These are phyloP conservation scores for Nicator chloris DNA, from an alignment of 2,113 vertebrate species.

Conservation along the genomic window DNA sequence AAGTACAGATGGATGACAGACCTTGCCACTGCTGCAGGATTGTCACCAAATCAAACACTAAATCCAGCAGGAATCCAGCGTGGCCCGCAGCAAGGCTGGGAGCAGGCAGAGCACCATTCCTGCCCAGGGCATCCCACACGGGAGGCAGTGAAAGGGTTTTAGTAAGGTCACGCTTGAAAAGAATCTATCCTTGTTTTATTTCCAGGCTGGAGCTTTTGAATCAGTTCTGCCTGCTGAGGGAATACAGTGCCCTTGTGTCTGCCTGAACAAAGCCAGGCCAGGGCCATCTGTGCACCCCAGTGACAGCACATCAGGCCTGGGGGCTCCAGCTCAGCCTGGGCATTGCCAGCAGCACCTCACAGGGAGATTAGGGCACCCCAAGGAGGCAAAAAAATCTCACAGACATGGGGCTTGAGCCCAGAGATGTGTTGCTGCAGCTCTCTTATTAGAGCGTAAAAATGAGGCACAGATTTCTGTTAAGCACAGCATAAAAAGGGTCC, in stretches of 20 bases:
- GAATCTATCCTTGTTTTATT: slow-evolving; percentile 20
- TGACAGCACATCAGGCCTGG: not conserved
- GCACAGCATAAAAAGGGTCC: not conserved
- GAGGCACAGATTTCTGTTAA: not conserved
- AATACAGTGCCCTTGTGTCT: not conserved
- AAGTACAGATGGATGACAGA: not conserved
- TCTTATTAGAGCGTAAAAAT: not conserved
- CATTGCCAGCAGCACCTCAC: fast-evolving
- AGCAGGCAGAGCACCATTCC: not conserved
- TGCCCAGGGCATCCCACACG: not conserved
- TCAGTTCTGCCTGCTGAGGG: slow-evolving; percentile 6
- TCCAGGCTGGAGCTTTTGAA: slow-evolving; percentile 20
- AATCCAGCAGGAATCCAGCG: not conserved
- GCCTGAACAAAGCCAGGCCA: not conserved
- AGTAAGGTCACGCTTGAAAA: not conserved
- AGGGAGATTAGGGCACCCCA: not conserved
- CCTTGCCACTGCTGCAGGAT: not conserved
- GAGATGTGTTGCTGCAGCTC: not conserved
- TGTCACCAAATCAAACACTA: not conserved
- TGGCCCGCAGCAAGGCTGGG: not conserved
- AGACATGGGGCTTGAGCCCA: fast-evolving
- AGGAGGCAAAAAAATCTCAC: not conserved
- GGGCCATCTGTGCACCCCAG: not conserved
- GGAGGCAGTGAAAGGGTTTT: not conserved
- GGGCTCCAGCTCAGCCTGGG: not conserved